Conservation (phyloP, 2,113 vertebrate species). For the Myotis lucifugus region DNA sequence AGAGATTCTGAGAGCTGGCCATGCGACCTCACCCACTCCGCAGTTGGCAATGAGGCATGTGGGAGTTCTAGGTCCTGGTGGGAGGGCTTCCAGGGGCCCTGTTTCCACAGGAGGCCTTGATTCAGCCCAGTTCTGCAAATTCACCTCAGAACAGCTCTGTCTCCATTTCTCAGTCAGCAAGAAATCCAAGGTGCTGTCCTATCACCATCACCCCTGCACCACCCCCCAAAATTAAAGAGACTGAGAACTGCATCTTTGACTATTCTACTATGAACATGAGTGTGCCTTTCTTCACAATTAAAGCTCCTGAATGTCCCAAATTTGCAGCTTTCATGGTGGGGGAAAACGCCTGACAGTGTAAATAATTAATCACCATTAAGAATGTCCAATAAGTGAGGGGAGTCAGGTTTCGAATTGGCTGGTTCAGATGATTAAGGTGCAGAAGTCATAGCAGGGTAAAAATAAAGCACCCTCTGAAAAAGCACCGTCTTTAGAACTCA, state of each 20-base stretch:
- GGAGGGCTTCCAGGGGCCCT: background rate
- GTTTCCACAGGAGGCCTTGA: background rate
- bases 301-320: slow-evolving; percentile 57
- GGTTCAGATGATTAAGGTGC: slow-evolving; percentile 48
- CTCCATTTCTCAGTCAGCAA: background rate
- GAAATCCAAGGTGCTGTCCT: background rate
- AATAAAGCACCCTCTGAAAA: slow-evolving; percentile 43
- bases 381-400: slow-evolving; percentile 53
- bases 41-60: background rate
- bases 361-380: slow-evolving; percentile 74
- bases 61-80: background rate
- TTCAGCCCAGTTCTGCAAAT: background rate
- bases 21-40: background rate
- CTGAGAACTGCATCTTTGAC: background rate
- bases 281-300: slow-evolving; percentile 33
- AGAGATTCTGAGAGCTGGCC: background rate
- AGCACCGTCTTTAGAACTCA: slow-evolving; percentile 41
- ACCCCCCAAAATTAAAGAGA: background rate
- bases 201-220: fast-evolving
- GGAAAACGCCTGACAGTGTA: background rate
- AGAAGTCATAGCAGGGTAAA: slow-evolving; percentile 53
- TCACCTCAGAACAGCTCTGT: background rate
- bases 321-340: slow-evolving; percentile 40
- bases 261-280: background rate
- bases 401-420: slow-evolving; percentile 52